Conservation (phyloP, 1,140 invertebrate species). For the Drosophila tsacasi region DNA sequence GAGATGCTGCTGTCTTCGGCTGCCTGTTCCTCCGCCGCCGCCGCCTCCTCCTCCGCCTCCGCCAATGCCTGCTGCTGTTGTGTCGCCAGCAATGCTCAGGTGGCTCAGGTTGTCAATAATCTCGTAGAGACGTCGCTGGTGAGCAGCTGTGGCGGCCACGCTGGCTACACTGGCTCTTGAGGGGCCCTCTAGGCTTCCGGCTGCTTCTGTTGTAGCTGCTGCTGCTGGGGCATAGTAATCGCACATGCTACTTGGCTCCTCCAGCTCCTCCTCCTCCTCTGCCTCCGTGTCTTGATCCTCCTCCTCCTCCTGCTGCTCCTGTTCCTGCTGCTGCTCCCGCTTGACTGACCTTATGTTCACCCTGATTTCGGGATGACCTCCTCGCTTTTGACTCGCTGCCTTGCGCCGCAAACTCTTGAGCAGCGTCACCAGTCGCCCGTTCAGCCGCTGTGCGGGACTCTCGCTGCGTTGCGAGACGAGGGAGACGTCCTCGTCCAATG, state of each 20-base stretch:
- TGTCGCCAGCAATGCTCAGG: constrained; percentile 54
- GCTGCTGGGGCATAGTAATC: constrained; percentile 37
- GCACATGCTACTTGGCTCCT: constrained; percentile 48
- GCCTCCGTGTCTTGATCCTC: neutral
- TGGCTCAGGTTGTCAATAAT: constrained; percentile 79
- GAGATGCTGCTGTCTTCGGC: constrained; percentile 10
- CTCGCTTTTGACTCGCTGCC: neutral
- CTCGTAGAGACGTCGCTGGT: constrained; percentile 70
- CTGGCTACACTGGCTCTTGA: neutral
- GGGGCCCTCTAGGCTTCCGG: neutral
- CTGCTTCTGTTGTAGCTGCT: constrained; percentile 21
- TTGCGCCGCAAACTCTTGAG: constrained; percentile 48
- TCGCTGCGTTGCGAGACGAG: constrained; percentile 1
- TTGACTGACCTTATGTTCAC: constrained; percentile 25
- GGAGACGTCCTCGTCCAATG: constrained; percentile 17
- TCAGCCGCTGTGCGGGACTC: constrained; percentile 8
- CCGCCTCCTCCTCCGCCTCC: neutral
- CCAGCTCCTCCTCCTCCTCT: constrained; percentile 1
- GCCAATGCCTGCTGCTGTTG: neutral
- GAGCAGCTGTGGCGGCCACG: constrained; percentile 7
- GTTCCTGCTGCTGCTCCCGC: neutral
- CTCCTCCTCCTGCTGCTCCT: neutral
- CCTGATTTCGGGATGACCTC: constrained; percentile 10
- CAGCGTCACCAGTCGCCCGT: constrained; percentile 35
- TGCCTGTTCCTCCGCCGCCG: neutral